Percentiles rank a stretch among this genome's conserved stretches.
These are phyloP conservation scores for Strix uralensis DNA, from an alignment of 2,113 vertebrate genomes.

Conservation along the genomic window DNA sequence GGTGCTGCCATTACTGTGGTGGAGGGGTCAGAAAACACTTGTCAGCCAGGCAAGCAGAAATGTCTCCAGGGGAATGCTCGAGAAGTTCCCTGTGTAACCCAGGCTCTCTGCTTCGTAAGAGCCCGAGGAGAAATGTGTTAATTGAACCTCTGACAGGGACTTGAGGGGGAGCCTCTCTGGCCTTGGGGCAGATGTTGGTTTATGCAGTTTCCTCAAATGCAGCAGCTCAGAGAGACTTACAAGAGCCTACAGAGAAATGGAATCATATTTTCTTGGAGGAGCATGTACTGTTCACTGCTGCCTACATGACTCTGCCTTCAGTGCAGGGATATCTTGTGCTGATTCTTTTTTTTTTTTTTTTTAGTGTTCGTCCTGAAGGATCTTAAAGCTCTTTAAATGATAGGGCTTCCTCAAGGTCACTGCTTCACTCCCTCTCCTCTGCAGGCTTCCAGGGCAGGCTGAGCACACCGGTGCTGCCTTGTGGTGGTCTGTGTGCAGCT, in stretches of 20 bases:
- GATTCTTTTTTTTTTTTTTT: neutral
- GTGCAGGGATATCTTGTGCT: neutral
- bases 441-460: neutral
- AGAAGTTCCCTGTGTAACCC: neutral
- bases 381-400: neutral
- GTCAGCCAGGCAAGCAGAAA: neutral
- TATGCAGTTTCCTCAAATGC: neutral
- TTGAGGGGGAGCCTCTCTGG: neutral
- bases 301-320: neutral
- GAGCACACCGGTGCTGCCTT: neutral
- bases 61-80: neutral
- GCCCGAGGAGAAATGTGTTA: neutral
- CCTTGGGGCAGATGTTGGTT: neutral
- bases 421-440: fast-evolving
- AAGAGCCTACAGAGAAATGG: neutral
- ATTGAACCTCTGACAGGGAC: neutral
- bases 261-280: neutral
- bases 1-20: neutral
- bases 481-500: neutral
- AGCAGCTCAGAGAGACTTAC: neutral
- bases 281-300: neutral
- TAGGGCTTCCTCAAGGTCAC: neutral
- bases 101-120: neutral
- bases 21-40: neutral
- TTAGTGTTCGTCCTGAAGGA: neutral